Conservation (phyloP, 1,140 invertebrate species). For the Micrasema longulum region DNA sequence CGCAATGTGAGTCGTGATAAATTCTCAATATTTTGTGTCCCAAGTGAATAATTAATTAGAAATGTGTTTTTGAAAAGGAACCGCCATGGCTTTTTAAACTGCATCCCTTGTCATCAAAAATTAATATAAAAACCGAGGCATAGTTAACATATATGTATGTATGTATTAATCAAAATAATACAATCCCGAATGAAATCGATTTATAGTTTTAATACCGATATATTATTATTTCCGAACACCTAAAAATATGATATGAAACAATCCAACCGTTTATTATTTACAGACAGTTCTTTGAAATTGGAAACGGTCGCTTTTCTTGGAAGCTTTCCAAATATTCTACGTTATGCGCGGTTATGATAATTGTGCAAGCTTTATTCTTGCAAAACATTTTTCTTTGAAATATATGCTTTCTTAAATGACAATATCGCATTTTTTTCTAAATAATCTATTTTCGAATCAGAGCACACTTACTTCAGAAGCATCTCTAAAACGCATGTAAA, state of each 20-base stretch:
- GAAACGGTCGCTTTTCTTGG: constrained; percentile 47
- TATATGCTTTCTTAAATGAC: no score
- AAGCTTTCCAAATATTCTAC: constrained; percentile 36
- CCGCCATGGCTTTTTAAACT: background rate
- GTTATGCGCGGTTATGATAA: constrained; percentile 5
- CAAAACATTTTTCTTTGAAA: constrained; percentile 5
- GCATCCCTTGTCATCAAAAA: background rate
- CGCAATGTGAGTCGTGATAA: background rate
- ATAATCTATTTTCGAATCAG: no score
- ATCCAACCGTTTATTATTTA: constrained; percentile 13
- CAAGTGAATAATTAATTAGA: constrained; percentile 23
- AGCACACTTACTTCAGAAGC: no score
- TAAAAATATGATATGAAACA: no score
- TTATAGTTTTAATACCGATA: no score
- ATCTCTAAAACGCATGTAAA: no score
- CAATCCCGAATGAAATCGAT: background rate
- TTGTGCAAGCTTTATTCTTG: constrained; percentile 37
- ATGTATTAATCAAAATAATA: background rate
- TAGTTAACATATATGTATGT: background rate
- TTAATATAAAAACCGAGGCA: background rate
- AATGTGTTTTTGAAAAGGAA: constrained; percentile 19
- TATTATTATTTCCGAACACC: no score
- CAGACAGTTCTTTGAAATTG: constrained; percentile 35
- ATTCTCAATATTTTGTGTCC: constrained; percentile 11
- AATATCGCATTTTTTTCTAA: no score